Conservation (phyloP, 2,797 vertebrate species). For the Tapera naevia region DNA sequence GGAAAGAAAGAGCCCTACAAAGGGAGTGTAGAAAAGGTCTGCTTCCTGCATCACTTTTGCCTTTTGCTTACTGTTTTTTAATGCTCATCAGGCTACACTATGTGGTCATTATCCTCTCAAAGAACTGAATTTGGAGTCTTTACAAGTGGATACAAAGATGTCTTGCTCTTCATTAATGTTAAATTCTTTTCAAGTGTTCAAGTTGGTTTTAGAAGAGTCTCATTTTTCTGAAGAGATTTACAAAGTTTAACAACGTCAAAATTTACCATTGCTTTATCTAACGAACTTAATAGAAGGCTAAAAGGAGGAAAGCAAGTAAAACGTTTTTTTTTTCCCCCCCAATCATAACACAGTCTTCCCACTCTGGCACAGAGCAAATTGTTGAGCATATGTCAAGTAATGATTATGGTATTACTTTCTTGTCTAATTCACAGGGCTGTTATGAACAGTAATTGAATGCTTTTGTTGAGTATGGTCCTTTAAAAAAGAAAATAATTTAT, state of each 20-base stretch:
- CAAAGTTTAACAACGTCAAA: not conserved
- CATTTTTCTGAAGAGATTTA: not conserved
- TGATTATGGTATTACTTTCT: not conserved
- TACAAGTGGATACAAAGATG: not conserved
- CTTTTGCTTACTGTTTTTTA: not conserved
- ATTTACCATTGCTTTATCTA: not conserved
- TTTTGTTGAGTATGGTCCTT: not conserved
- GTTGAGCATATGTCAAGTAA: not conserved
- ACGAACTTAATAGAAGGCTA: not conserved
- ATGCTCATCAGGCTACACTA: not conserved
- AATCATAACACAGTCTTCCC: not conserved
- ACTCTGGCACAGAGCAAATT: not conserved
- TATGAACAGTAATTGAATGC: not conserved
- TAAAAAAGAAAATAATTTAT: not conserved
- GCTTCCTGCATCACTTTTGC: not conserved
- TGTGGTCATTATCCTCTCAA: not conserved
- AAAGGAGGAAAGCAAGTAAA: not conserved
- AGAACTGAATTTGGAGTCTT: not conserved
- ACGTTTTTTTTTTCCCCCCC: fast-evolving
- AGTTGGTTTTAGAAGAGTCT: not conserved
- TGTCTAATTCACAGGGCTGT: not conserved
- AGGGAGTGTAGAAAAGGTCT: not conserved
- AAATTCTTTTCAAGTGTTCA: not conserved
- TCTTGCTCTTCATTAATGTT: not conserved
- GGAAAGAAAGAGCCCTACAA: not conserved